Evolutionary conservation across 2,888 invertebrate species (phyloP).

Genomic region (Drosophila rellima): DNA sequence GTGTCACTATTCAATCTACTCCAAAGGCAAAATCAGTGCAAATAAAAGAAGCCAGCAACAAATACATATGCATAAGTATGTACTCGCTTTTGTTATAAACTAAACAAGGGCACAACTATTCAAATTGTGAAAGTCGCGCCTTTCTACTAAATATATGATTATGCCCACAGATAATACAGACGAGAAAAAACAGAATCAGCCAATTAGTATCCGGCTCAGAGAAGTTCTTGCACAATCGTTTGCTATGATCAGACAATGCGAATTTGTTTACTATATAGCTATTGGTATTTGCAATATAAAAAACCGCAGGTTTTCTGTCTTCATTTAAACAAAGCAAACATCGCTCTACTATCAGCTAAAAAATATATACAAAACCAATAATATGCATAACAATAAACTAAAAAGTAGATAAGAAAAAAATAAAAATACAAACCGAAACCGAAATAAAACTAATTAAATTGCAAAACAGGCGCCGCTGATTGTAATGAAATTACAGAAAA

Average conservation of each 20-base stretch:
- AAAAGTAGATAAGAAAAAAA: slow-evolving; percentile 45
- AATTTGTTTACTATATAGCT: slow-evolving; percentile 12
- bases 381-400: slow-evolving; percentile 51
- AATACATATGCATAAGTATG: slow-evolving; percentile 17
- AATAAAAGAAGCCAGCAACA: slow-evolving; percentile 13
- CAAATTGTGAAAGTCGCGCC: slow-evolving; percentile 28
- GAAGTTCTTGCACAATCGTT: slow-evolving; percentile 11
- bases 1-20: slow-evolving; percentile 28
- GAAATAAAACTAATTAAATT: slow-evolving; percentile 40
- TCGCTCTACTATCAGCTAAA: slow-evolving; percentile 37
- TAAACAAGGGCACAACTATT: slow-evolving; percentile 37
- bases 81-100: slow-evolving; percentile 34
- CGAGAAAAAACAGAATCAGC: not conserved
- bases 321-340: slow-evolving; percentile 42
- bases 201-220: slow-evolving; percentile 10
- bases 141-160: slow-evolving; percentile 22
- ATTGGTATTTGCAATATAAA: slow-evolving; percentile 7
- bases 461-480: slow-evolving; percentile 57
- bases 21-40: slow-evolving; percentile 14
- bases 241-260: slow-evolving; percentile 9
- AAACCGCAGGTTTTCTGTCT: slow-evolving; percentile 38
- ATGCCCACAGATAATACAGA: slow-evolving; percentile 7
- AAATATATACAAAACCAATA: slow-evolving; percentile 31
- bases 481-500: slow-evolving; percentile 70
- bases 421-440: slow-evolving; percentile 36